phyloP scores from a whole-genome alignment of 2,113 vertebrate species.

The Odocoileus virginianus region DNA sequence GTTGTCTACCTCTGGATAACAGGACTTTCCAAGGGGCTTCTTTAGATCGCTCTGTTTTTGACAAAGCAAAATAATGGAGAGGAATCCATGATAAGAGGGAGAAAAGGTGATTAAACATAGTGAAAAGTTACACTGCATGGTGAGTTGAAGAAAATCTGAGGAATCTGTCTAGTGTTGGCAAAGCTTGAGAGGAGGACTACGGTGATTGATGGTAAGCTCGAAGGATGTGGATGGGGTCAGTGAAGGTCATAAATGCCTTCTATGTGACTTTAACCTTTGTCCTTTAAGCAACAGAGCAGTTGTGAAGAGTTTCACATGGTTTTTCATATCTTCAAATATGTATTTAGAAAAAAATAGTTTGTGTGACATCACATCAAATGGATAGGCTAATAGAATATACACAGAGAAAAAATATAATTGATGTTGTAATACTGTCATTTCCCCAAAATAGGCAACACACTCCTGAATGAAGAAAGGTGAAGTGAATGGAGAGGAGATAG shows the following conservation, averaged over 20 bases:
- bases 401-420: not conserved
- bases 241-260: not conserved
- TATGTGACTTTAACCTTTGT: not conserved
- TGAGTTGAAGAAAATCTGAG: not conserved
- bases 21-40: not conserved
- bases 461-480: not conserved
- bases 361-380: not conserved
- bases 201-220: fast-evolving
- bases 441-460: not conserved
- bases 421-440: not conserved
- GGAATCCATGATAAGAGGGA: not conserved
- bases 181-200: not conserved
- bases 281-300: not conserved
- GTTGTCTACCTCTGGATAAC: not conserved
- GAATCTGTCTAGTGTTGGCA: too few relatives aligned
- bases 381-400: not conserved
- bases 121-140: not conserved
- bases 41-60: not conserved
- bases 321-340: not conserved
- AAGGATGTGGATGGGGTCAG: fast-evolving
- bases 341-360: not conserved
- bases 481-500: not conserved
- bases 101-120: not conserved
- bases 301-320: not conserved
- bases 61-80: not conserved